These are phyloP conservation scores for Erebia palarica DNA, from an alignment of 2,888 invertebrate species.

Conservation along the genomic window DNA sequence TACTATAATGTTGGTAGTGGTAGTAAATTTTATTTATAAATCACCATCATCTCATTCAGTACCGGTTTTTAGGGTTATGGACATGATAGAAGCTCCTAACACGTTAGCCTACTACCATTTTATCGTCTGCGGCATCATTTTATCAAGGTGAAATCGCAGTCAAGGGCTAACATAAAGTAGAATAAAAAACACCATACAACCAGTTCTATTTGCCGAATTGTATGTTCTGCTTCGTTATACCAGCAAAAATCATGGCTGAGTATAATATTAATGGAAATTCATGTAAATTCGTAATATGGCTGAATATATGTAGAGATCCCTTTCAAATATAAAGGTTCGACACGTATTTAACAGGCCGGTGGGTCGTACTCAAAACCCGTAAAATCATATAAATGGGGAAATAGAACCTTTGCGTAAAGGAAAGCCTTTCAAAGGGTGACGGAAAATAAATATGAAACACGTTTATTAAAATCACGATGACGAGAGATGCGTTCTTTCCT, in stretches of 20 bases:
- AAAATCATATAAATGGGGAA: conserved; percentile 15
- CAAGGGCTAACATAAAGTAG: no score
- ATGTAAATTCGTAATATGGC: neutral
- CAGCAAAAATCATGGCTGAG: no score
- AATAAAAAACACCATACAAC: neutral
- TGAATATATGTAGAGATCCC: conserved; percentile 4
- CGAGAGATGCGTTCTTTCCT: no score
- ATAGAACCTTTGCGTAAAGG: conserved; percentile 8
- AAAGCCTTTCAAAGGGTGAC: neutral
- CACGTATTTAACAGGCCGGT: neutral
- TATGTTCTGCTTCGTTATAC: neutral
- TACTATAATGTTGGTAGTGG: no score
- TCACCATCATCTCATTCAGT: no score
- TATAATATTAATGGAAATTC: neutral
- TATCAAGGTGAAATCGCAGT: no score
- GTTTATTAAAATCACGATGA: neutral
- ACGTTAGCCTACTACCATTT: no score
- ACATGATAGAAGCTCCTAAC: no score
- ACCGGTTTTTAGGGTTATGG: no score
- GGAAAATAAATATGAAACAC: neutral
- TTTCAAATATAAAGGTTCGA: conserved; percentile 2
- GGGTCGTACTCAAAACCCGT: conserved; percentile 14
- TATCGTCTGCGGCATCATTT: no score
- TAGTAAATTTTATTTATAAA: no score
- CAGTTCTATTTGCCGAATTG: neutral